Percentiles rank a stretch among this genome's conserved stretches.
Conservation (phyloP, 2,797 vertebrate genomes). For the Hyperoplus immaculatus region DNA sequence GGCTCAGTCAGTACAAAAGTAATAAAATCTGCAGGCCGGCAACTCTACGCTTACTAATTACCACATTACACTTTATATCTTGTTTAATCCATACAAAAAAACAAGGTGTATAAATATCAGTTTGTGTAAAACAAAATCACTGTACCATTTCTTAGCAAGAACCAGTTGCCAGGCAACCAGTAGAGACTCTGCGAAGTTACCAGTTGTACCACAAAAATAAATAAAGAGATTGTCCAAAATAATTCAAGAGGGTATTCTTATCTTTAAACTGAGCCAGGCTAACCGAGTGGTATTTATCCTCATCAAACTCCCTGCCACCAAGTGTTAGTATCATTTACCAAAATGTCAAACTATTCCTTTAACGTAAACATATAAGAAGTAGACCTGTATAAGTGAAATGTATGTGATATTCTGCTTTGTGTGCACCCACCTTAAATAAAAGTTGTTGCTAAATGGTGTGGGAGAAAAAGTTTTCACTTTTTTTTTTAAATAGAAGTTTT, state of each 20-base stretch:
- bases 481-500: slow-evolving; percentile 14
- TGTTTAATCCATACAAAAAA: neutral
- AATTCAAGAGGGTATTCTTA: neutral
- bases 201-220: no score
- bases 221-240: neutral
- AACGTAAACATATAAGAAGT: no score
- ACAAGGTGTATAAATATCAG: neutral
- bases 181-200: neutral
- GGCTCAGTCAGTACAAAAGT: neutral
- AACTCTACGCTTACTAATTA: neutral
- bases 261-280: neutral
- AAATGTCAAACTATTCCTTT: neutral
- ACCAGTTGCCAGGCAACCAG: neutral
- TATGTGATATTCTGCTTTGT: neutral
- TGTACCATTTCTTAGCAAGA: neutral
- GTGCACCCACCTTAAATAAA: neutral
- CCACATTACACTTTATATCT: neutral
- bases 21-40: neutral
- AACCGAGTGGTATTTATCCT: neutral
- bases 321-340: neutral
- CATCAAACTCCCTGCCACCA: neutral
- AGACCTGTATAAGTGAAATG: neutral
- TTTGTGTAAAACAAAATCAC: neutral
- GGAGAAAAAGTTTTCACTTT: neutral
- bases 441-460: neutral